Evolutionary conservation across 2,113 vertebrate species (phyloP).

Genomic region (Anseranas semipalmata): DNA sequence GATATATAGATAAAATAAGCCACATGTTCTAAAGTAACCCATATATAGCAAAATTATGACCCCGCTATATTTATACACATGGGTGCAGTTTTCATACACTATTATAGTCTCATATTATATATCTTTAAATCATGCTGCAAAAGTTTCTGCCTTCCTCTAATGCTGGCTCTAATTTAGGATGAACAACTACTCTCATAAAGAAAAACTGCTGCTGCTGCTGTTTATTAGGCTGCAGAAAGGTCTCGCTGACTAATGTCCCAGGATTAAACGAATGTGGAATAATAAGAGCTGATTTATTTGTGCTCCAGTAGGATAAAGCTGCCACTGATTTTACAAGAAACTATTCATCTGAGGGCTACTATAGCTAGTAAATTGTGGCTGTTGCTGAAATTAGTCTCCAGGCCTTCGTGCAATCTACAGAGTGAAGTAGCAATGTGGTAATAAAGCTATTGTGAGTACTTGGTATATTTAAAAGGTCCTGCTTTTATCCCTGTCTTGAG

Average conservation of each 20-base stretch:
- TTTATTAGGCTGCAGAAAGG: constrained; percentile 88
- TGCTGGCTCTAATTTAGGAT: constrained; percentile 84
- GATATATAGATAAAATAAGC: constrained; percentile 66
- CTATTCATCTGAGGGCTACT: constrained; percentile 86
- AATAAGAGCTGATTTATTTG: constrained; percentile 89
- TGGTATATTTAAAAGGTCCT: constrained; percentile 74
- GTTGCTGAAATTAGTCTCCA: constrained; percentile 83
- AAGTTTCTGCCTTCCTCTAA: constrained; percentile 81
- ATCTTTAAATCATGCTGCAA: constrained; percentile 82
- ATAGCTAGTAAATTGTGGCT: constrained; percentile 82
- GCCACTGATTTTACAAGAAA: constrained; percentile 87
- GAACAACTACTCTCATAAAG: constrained; percentile 88
- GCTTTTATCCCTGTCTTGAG: constrained; percentile 60
- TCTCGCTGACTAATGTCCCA: constrained; percentile 85
- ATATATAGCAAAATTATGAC: constrained; percentile 75
- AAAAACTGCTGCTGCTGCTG: constrained; percentile 86
- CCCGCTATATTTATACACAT: constrained; percentile 77
- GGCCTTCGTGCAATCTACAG: constrained; percentile 73
- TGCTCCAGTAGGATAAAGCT: constrained; percentile 83
- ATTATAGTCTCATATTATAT: constrained; percentile 79
- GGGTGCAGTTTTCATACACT: constrained; percentile 78
- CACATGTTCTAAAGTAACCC: constrained; percentile 68
- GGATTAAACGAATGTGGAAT: constrained; percentile 89
- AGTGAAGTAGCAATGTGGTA: constrained; percentile 68
- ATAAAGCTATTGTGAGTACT: constrained; percentile 79